Base-by-base conservation (phyloP, 2,888 invertebrate species). In the Charanyca ferruginea region DNA sequence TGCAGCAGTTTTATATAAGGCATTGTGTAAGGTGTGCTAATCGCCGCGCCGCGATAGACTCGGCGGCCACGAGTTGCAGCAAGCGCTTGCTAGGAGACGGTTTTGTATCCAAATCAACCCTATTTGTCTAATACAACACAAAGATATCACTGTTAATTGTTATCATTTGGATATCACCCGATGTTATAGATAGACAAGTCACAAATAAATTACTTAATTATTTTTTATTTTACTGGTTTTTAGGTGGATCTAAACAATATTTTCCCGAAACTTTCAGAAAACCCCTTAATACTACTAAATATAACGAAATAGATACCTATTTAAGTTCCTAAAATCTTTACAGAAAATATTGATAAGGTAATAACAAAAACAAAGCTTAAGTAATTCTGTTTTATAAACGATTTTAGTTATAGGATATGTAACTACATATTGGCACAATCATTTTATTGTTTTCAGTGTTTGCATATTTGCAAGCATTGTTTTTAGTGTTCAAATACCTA, bases 1-100 rank as follows among this genome's bases (percentile, higher is more conserved):
- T 86, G 91, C 92, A 88, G 90, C 91, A 93, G 93, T 94, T 95
- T 95, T 95, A 95, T 95, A 95, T 94, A 93, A 93, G 90, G 81
- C 87, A 91, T 95, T 95, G 94, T 91, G 95, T 91, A 94, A 95
- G 91, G 87, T 87, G 87, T 88, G 89, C 86, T 89, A 90, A 92
- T 83, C 87, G 89, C 86, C 90, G 90, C 93, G 91, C 88, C 91
- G 91, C 83, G 86, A 87, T 86, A 78, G 85, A 84, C 84, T 85
- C 80, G 49, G 38, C 63, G 57, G 73, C 75, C 77, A 71, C 77
- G 80, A 83, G 81, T 90, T 92, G 89, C 88, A 65, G 85, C 89
- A 90, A 90, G 84, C 86, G 79, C 72, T 63, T 55, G 54, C 47
- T 42, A 18, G 62, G 63, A 52, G 51, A 71, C 51, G 71, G 48